Conservation (phyloP, 1,140 invertebrate genomes). For the Glossosoma conforme region DNA sequence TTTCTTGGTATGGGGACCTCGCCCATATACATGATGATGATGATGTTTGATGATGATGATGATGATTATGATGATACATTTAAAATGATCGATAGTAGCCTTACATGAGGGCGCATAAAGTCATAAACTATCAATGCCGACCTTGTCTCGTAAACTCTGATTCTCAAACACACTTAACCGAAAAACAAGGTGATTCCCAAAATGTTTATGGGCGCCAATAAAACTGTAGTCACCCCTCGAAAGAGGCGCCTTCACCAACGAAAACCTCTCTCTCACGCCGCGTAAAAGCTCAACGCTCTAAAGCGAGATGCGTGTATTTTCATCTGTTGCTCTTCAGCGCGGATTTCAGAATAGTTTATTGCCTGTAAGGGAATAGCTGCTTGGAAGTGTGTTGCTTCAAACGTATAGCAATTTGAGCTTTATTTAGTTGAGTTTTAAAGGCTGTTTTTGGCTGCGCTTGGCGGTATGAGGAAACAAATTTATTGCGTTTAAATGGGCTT, state of each 20-base stretch:
- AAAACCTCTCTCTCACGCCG: conserved; percentile 7
- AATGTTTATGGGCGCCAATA: conserved; percentile 32
- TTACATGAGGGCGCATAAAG: not conserved
- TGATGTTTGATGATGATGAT: too few relatives aligned
- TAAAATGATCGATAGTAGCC: too few relatives aligned
- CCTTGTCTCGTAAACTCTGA: conserved; percentile 30
- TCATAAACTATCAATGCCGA: conserved; percentile 28
- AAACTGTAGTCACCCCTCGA: conserved; percentile 25
- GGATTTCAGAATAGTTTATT: conserved; percentile 29
- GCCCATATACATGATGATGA: too few relatives aligned
- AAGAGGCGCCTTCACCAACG: not conserved
- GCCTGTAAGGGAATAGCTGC: conserved; percentile 24
- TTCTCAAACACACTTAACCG: conserved; percentile 17
- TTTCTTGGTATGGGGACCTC: too few relatives aligned
- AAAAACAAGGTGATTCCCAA: conserved; percentile 30
- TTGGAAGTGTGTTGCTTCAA: conserved; percentile 32
- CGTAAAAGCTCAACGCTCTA: not conserved
- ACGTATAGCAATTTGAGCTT: too few relatives aligned
- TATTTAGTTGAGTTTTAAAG: too few relatives aligned
- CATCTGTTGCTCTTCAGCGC: not conserved
- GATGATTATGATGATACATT: too few relatives aligned
- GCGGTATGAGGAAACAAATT: conserved; percentile 32
- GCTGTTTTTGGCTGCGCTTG: not conserved
- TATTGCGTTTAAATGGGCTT: conserved; percentile 51
- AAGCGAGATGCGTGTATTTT: conserved; percentile 16